Base-by-base conservation (phyloP, 2,797 vertebrate genomes). In the Acridotheres tristis region DNA sequence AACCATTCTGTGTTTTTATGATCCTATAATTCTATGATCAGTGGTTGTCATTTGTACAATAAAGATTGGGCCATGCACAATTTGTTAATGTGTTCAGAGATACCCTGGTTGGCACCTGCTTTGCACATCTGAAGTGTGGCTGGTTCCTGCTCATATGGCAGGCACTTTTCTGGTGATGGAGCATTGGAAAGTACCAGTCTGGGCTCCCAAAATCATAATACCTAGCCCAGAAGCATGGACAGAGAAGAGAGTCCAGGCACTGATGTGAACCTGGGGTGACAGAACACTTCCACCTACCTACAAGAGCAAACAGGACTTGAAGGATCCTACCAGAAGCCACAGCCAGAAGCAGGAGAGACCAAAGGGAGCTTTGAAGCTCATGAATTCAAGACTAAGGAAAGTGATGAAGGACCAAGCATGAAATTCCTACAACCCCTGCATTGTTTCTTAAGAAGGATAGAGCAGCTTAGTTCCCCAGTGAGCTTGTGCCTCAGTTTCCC, bases 321-420 rank as follows among this genome's bases (percentile, higher is more conserved):
- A 72, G 43, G 50, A 85, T 85, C 42, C 18, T n/a, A 40, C 21
- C 38, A 47, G 30, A 53, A 89, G 18, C 22, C 54, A 65, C 29
- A 45, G n/a, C 8, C 23, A 86, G 22, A 84, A 74, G n/a, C 26
- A 65, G 59, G 10, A 69, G 47, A 51, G 26, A 69, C 26, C 32
- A 36, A 51, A 14, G 10, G 3, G 5, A 76, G 19, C 48, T 83
- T 69, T 43, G 68, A 80, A 74, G n/a, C 7, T 74, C 57, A 40
- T 36, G 17, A 27, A 57, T 36, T 47, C 26, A 19, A 69, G 66
- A 38, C 30, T 42, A 62, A 83, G n/a, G 40, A 66, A 77, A 71
- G 22, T 4, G 5, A 2, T 72, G 67, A 82, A 91, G 43, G 40
- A 40, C 3, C 1, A 29, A 63, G 27, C 0, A 0, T 36, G 66